Evolutionary conservation across 1,140 invertebrate species (phyloP).

Genomic region (Drosophila kikkawai): DNA sequence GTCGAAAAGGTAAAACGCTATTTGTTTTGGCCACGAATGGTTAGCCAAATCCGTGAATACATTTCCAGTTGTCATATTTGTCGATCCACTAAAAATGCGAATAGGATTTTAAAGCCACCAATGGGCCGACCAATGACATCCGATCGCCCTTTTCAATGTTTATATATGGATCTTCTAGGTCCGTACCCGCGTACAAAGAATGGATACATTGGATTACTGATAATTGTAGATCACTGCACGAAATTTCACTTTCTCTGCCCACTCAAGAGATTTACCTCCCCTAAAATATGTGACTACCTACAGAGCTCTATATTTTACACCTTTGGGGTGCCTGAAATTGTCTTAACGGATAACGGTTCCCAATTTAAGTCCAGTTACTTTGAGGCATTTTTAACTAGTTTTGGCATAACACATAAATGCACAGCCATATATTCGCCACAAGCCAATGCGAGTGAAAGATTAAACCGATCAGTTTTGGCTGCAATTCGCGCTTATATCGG

Average conservation of each 20-base stretch:
- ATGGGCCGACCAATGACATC: constrained; percentile 3
- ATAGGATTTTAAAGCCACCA: too few relatives aligned
- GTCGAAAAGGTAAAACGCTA: not conserved
- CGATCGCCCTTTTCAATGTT: constrained; percentile 1
- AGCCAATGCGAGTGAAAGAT: not conserved
- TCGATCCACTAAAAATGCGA: too few relatives aligned
- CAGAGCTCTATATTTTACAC: not conserved
- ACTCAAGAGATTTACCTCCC: not conserved
- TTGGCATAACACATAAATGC: not conserved
- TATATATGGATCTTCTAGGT: constrained; percentile 3
- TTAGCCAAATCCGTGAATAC: not conserved
- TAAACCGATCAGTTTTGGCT: not conserved
- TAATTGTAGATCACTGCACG: not conserved
- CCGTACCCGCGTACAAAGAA: not conserved
- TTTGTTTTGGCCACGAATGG: not conserved
- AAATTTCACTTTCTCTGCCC: constrained; percentile 3
- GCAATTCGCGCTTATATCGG: not conserved
- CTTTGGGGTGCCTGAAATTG: not conserved
- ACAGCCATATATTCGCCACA: not conserved
- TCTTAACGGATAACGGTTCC: not conserved
- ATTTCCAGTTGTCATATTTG: not conserved
- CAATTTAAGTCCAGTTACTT: constrained; percentile 3
- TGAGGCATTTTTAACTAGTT: too few relatives aligned
- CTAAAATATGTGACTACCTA: constrained; percentile 1
- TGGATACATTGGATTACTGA: not conserved